Conservation (phyloP, 2,888 invertebrate species). For the Acanthosepion lycidas region DNA sequence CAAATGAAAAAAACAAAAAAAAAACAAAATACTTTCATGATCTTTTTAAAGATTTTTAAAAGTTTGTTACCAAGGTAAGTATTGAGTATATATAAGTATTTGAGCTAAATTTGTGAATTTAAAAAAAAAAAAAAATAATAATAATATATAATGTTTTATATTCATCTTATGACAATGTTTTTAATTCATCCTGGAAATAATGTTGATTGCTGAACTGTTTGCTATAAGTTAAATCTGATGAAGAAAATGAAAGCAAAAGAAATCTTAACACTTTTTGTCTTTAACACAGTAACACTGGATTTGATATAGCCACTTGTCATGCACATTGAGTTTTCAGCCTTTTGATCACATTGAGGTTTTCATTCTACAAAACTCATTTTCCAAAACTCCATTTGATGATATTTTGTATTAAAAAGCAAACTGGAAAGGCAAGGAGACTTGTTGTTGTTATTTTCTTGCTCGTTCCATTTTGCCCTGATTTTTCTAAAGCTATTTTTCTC, state of each 20-base stretch:
- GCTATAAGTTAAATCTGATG: background rate
- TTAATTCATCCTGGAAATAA: background rate
- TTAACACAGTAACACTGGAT: background rate
- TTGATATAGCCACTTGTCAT: conserved; percentile 8
- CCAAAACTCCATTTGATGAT: background rate
- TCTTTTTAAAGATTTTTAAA: background rate
- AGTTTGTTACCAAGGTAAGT: background rate
- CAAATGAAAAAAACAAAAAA: background rate
- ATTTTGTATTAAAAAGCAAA: background rate
- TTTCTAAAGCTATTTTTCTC: background rate
- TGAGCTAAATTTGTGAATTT: background rate
- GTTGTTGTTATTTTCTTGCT: background rate
- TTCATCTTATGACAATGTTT: background rate
- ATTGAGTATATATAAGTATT: background rate
- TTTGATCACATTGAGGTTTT: conserved; percentile 6
- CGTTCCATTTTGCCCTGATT: background rate
- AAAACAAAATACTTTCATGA: background rate
- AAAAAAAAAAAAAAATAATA: too few species aligned
- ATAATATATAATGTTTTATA: background rate
- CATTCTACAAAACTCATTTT: conserved; percentile 20
- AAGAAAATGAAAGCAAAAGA: background rate
- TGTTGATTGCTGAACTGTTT: background rate
- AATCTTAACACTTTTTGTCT: too few species aligned
- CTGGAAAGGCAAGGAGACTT: background rate
- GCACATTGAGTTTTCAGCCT: conserved; percentile 33